phyloP scores from a whole-genome alignment of 2,888 invertebrate genomes.

The Molorchus minor region DNA sequence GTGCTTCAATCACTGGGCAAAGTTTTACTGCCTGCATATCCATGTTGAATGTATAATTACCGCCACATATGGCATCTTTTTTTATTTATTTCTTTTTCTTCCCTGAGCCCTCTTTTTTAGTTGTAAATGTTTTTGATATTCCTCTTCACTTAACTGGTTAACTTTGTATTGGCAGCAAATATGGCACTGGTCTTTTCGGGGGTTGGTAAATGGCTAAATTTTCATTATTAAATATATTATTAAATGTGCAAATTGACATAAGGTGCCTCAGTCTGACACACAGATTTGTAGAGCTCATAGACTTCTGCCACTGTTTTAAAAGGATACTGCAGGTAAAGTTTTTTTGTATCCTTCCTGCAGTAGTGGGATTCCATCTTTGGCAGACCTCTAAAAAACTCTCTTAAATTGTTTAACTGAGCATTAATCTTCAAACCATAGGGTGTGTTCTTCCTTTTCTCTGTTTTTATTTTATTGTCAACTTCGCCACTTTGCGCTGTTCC shows the following conservation, averaged over 20 bases:
- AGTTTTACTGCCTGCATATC: too few relatives aligned
- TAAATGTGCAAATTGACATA: background rate
- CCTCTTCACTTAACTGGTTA: background rate
- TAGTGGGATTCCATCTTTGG: constrained; percentile 4
- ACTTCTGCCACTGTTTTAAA: constrained; percentile 1
- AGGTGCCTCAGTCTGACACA: background rate
- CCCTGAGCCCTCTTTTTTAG: background rate
- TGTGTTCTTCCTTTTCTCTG: background rate
- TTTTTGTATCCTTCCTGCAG: constrained; percentile 2
- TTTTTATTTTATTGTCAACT: background rate
- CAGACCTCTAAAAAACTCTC: background rate
- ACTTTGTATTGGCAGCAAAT: constrained; percentile 1
- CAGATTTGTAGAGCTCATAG: constrained; percentile 2
- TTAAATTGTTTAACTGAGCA: background rate
- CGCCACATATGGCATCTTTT: too few relatives aligned
- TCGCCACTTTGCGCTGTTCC: background rate
- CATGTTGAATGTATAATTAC: too few relatives aligned
- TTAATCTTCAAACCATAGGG: background rate
- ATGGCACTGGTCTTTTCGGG: background rate
- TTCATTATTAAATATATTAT: background rate
- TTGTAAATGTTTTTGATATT: background rate
- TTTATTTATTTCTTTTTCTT: too few relatives aligned
- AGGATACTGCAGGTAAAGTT: background rate
- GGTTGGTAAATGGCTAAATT: background rate
- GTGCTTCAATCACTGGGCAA: too few relatives aligned